These are phyloP conservation scores for Pongo pygmaeus DNA, from an alignment of 2,113 vertebrate genomes.

Conservation along the genomic window DNA sequence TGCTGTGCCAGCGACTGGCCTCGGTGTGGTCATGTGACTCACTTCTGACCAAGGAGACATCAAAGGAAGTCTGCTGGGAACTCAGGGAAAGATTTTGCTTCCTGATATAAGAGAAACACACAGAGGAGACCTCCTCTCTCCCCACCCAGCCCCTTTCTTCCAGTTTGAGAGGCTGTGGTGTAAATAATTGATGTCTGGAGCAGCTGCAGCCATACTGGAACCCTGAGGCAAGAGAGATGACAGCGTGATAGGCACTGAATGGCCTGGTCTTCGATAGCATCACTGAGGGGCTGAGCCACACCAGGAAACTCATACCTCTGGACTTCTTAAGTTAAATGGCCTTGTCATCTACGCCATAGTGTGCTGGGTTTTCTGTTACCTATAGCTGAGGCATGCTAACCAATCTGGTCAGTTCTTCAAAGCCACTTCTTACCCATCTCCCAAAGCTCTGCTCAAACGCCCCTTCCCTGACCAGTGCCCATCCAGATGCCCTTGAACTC, in stretches of 20 bases:
- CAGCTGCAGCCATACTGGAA: not conserved
- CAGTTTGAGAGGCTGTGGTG: not conserved
- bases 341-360: not conserved
- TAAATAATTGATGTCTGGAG: not conserved
- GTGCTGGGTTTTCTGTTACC: not conserved
- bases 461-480: not conserved
- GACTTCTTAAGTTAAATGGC: not conserved
- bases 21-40: not conserved
- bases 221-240: not conserved
- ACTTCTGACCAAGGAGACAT: not conserved
- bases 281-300: not conserved
- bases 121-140: not conserved
- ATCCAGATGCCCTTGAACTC: not conserved
- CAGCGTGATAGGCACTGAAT: not conserved
- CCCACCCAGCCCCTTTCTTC: not conserved
- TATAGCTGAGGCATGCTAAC: not conserved
- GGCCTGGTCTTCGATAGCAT: not conserved
- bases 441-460: too few species aligned
- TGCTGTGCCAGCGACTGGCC: not conserved
- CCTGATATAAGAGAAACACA: not conserved
- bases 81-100: not conserved
- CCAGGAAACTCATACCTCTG: not conserved
- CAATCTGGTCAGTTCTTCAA: not conserved
- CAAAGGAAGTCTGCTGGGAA: not conserved
- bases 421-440: not conserved